Evolutionary conservation across 2,113 vertebrate genomes (phyloP).

Genomic region (Clarias magur): DNA sequence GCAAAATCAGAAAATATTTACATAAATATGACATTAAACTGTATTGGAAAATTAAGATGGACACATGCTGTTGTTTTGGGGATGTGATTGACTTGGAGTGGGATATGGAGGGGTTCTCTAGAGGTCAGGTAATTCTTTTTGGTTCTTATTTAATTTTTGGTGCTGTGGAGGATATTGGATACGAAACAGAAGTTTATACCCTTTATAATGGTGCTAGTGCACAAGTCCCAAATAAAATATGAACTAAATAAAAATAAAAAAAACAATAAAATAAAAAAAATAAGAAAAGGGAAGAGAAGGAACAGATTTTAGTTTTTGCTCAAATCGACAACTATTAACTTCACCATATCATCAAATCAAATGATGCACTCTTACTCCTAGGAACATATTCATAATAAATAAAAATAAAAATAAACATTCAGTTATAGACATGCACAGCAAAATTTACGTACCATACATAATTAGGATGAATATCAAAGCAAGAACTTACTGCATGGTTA

Average conservation of each 20-base stretch:
- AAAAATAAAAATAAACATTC: background rate
- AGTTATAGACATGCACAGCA: background rate
- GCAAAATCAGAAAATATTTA: constrained; percentile 80
- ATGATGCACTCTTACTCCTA: constrained; percentile 19
- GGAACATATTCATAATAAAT: background rate
- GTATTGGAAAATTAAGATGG: constrained; percentile 79
- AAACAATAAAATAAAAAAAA: background rate
- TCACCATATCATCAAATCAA: constrained; percentile 2
- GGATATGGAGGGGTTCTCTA: constrained; percentile 43
- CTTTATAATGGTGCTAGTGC: background rate
- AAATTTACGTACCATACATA: constrained; percentile 36
- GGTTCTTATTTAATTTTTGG: constrained; percentile 1
- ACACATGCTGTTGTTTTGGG: constrained; percentile 65
- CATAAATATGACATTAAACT: constrained; percentile 84
- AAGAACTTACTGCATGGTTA: constrained; percentile 43
- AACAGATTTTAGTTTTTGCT: background rate
- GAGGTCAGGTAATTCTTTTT: constrained; percentile 24
- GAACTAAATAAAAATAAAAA: background rate
- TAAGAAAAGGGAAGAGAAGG: background rate
- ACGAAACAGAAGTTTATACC: background rate
- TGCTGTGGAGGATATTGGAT: background rate
- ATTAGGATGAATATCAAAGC: constrained; percentile 37
- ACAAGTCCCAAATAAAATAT: background rate
- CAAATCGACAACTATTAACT: constrained; percentile 9
- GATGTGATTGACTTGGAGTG: constrained; percentile 35